Conservation (phyloP, 2,113 vertebrate genomes). For the Mustela lutreola region DNA sequence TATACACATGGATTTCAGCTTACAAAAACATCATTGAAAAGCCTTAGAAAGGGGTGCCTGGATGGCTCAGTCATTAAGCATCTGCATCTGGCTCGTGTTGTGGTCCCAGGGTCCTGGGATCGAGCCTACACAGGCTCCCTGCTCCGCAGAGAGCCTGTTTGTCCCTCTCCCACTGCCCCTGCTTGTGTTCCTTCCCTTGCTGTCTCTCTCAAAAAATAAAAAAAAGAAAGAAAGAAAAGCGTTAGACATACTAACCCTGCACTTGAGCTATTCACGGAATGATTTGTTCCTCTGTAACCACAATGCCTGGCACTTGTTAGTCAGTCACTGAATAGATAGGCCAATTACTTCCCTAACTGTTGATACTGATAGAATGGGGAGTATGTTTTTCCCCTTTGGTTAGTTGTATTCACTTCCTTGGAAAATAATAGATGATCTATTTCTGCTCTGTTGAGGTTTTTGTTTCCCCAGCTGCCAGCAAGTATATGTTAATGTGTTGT, state of each 20-base stretch:
- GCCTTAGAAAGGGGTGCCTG: not conserved
- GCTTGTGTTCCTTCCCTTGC: too few species aligned
- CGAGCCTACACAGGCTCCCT: too few species aligned
- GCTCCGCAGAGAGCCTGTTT: too few species aligned
- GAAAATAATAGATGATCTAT: slow-evolving; percentile 7
- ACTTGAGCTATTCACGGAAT: not conserved
- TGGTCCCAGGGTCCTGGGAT: too few species aligned
- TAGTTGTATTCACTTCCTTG: slow-evolving; percentile 31
- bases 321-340: not conserved
- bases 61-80: too few species aligned
- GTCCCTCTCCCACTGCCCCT: too few species aligned
- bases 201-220: too few species aligned
- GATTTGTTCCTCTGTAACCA: not conserved
- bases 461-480: not conserved
- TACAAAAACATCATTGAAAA: not conserved
- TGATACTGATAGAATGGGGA: not conserved
- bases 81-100: too few species aligned
- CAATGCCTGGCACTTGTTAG: not conserved
- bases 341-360: not conserved
- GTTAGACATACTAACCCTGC: not conserved
- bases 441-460: not conserved
- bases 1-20: not conserved
- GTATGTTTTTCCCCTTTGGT: not conserved
- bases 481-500: not conserved
- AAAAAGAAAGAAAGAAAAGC: not conserved